Conservation (phyloP, 2,797 vertebrate species). For the Rhinatrema bivittatum region DNA sequence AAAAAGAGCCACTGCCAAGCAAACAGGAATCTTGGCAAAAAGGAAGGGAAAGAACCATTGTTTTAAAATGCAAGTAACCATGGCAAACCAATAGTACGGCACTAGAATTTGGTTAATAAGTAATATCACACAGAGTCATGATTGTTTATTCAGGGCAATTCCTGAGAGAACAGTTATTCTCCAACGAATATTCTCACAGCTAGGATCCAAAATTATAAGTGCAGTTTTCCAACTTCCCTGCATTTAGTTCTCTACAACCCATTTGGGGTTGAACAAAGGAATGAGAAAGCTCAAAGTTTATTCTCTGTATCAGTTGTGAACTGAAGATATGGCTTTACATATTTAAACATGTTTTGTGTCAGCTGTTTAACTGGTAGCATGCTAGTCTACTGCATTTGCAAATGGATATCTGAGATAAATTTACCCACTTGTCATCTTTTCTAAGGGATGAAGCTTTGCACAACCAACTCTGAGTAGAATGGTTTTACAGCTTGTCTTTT, state of each 20-base stretch:
- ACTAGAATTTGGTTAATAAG: constrained; percentile 80
- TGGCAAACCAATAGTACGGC: constrained; percentile 64
- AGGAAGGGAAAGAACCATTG: constrained; percentile 36
- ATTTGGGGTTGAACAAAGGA: constrained; percentile 54
- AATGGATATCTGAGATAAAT: constrained; percentile 38
- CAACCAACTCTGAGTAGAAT: no score
- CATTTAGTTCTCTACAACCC: constrained; percentile 70
- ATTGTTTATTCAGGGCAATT: constrained; percentile 83
- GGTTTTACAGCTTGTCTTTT: no score
- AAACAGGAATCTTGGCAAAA: constrained; percentile 52
- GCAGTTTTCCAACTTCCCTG: constrained; percentile 59
- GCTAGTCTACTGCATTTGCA: constrained; percentile 47
- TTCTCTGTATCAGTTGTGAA: constrained; percentile 71
- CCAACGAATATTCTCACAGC: constrained; percentile 73
- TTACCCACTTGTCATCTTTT: constrained; percentile 7
- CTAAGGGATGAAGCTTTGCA: no score
- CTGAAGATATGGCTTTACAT: constrained; percentile 77
- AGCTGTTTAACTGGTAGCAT: constrained; percentile 60
- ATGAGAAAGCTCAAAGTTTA: constrained; percentile 69
- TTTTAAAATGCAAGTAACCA: constrained; percentile 77
- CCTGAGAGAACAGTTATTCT: constrained; percentile 66
- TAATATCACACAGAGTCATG: constrained; percentile 68
- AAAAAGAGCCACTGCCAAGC: constrained; percentile 35
- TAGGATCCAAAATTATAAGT: constrained; percentile 72
- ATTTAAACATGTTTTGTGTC: constrained; percentile 73